phyloP scores from a whole-genome alignment of 2,797 vertebrate genomes.

The Silurus aristotelis region DNA sequence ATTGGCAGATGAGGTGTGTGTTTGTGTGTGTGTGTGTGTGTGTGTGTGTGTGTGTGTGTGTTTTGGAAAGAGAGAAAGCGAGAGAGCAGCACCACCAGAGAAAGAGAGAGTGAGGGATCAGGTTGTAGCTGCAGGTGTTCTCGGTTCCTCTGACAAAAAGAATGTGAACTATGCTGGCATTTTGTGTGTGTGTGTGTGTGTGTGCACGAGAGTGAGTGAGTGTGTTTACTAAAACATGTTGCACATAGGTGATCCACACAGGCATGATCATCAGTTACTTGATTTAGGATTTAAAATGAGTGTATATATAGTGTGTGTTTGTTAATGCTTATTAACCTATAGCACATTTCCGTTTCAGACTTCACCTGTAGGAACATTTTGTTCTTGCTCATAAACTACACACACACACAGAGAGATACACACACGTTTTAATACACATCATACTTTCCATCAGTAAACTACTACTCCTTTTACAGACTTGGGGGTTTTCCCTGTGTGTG shows the following conservation, averaged over 20 bases:
- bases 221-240: background rate
- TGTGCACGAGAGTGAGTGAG: background rate
- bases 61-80: background rate
- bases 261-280: background rate
- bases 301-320: no score
- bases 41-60: no score
- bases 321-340: constrained; percentile 6
- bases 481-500: constrained; percentile 32
- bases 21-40: background rate
- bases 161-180: constrained; percentile 27
- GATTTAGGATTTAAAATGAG: constrained; percentile 1
- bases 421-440: constrained; percentile 18
- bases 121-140: constrained; percentile 24
- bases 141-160: background rate
- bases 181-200: background rate
- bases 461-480: constrained; percentile 38
- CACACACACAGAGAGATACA: background rate
- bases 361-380: constrained; percentile 63
- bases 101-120: background rate
- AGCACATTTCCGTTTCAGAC: constrained; percentile 51
- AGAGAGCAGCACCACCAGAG: background rate
- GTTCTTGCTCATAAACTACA: constrained; percentile 3
- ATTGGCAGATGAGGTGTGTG: background rate
- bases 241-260: background rate
- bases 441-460: constrained; percentile 40